phyloP scores from a whole-genome alignment of 2,888 invertebrate genomes.

The Lampropteryx suffumata region DNA sequence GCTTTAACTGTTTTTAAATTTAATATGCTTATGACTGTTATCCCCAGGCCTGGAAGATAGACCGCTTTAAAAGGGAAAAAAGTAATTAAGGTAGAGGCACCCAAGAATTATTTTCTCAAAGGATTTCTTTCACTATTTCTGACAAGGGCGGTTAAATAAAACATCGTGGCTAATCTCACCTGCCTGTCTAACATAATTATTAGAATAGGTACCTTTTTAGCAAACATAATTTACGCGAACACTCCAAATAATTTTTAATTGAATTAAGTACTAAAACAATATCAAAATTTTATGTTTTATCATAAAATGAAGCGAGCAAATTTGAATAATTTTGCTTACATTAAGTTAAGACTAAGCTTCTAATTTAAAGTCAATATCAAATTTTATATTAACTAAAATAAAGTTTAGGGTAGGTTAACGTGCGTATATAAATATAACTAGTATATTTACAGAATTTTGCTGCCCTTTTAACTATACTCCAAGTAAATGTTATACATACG shows the following conservation, averaged over 20 bases:
- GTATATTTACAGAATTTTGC: too few relatives aligned
- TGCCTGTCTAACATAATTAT: constrained; percentile 10
- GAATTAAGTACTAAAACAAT: constrained; percentile 5
- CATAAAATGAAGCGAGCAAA: constrained; percentile 6
- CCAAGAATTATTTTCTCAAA: not conserved
- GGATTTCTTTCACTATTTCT: not conserved
- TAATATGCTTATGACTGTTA: too few relatives aligned
- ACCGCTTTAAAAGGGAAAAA: constrained; percentile 22
- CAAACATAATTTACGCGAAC: constrained; percentile 3
- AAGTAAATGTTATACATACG: too few relatives aligned
- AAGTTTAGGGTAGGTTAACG: not conserved
- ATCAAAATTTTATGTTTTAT: constrained; percentile 14
- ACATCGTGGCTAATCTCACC: constrained; percentile 1
- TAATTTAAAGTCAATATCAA: constrained; percentile 15
- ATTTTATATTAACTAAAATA: not conserved
- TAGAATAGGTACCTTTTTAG: constrained; percentile 5
- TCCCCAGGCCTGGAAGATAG: too few relatives aligned
- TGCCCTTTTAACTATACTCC: too few relatives aligned
- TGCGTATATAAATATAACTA: too few relatives aligned
- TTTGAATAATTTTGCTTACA: constrained; percentile 15
- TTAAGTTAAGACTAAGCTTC: constrained; percentile 3
- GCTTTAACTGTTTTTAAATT: constrained; percentile 2
- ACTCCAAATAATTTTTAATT: constrained; percentile 2
- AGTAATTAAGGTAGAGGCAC: constrained; percentile 8
- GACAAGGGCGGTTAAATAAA: not conserved